Evolutionary conservation across 2,113 vertebrate species (phyloP).

Genomic region (Catagonus wagneri): DNA sequence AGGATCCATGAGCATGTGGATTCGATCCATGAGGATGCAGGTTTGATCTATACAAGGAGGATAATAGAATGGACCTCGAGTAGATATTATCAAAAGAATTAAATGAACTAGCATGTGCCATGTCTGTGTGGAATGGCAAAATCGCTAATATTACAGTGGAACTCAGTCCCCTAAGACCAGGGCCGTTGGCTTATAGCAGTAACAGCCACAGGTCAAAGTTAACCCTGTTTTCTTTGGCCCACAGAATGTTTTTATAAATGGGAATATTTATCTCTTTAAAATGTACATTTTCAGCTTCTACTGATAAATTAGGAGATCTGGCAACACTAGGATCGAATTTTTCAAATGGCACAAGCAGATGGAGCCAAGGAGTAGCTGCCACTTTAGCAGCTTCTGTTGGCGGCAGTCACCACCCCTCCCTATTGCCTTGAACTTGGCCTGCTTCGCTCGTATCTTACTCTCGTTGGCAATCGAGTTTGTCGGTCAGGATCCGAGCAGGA

Average conservation of each 20-base stretch:
- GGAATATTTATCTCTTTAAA: neutral
- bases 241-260: neutral
- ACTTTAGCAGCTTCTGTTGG: rapidly evolving
- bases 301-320: neutral
- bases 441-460: neutral
- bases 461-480: neutral
- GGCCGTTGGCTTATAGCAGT: rapidly evolving
- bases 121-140: neutral
- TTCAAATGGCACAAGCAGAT: neutral
- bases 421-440: neutral
- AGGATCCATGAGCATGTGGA: too few species aligned
- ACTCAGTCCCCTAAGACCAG: neutral
- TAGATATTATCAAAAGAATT: neutral
- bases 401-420: neutral
- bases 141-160: rapidly evolving
- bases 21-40: too few species aligned
- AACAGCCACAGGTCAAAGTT: neutral
- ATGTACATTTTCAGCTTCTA: neutral
- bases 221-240: neutral
- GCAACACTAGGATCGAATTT: neutral
- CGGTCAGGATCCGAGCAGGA: neutral
- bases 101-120: rapidly evolving
- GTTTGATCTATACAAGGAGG: too few species aligned
- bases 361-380: neutral
- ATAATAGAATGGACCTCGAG: neutral